These are phyloP conservation scores for Hydrolagus affinis DNA, from an alignment of 2,113 vertebrate genomes.

Conservation along the genomic window DNA sequence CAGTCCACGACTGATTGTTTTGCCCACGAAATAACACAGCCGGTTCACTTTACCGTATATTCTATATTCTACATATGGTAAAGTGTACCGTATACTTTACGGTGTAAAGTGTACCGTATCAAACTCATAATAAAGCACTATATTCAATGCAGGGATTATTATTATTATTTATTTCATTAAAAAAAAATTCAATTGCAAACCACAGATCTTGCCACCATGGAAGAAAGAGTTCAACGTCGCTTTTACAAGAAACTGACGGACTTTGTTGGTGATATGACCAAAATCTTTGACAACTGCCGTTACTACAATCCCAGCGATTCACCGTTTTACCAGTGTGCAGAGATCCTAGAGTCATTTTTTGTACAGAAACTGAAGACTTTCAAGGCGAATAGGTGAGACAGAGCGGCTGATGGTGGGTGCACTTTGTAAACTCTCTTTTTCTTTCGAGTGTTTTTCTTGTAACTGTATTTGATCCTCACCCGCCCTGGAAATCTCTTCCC, in stretches of 20 bases:
- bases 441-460: background rate
- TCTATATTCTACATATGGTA: no score
- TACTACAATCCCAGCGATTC: slow-evolving; percentile 98
- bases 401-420: background rate
- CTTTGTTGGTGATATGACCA: slow-evolving; percentile 99
- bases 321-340: slow-evolving; percentile 94
- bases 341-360: slow-evolving; percentile 94
- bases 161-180: no score
- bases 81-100: no score
- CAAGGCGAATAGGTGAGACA: slow-evolving; percentile 92
- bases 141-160: no score
- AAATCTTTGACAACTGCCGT: slow-evolving; percentile 99
- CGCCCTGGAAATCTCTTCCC: background rate
- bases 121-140: no score
- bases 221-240: slow-evolving; percentile 80
- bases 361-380: slow-evolving; percentile 98
- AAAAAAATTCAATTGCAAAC: slow-evolving; percentile 24
- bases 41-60: no score
- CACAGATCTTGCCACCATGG: slow-evolving; percentile 92
- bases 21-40: no score
- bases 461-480: background rate
- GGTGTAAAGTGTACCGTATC: no score
- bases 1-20: no score
- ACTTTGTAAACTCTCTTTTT: background rate
- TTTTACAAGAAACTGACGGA: slow-evolving; percentile 96